Conservation (phyloP, 2,113 vertebrate genomes). For the Physeter macrocephalus region DNA sequence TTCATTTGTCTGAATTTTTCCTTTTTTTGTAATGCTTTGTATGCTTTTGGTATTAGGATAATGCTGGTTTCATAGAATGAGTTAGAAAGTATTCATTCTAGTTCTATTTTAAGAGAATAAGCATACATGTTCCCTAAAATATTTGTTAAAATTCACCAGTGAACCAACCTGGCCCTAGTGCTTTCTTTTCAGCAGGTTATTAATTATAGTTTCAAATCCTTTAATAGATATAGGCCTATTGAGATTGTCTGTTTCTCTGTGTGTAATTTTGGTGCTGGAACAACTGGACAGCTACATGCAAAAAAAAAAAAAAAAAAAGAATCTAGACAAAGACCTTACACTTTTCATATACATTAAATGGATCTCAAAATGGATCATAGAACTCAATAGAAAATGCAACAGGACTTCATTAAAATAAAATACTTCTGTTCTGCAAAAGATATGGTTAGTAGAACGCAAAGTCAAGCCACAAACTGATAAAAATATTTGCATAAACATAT, state of each 20-base stretch:
- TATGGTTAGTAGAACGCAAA: not conserved
- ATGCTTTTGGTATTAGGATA: not conserved
- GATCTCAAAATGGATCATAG: not conserved
- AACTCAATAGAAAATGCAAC: not conserved
- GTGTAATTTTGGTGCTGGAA: not conserved
- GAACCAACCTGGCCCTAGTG: not conserved
- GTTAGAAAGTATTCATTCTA: not conserved
- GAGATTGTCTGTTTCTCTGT: not conserved
- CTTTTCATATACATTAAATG: not conserved
- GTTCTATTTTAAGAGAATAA: not conserved
- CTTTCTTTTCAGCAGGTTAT: not conserved
- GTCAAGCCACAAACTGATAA: not conserved
- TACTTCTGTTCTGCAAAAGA: not conserved
- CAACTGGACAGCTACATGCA: not conserved
- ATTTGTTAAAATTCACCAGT: not conserved
- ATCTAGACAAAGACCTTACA: not conserved
- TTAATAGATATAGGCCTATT: not conserved
- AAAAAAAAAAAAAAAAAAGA: not conserved
- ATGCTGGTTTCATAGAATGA: not conserved
- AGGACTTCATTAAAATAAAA: not conserved
- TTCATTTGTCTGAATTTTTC: not conserved
- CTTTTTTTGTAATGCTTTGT: not conserved
- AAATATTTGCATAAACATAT: not conserved
- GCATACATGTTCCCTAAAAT: not conserved
- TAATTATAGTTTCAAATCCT: not conserved